Conservation (phyloP, 2,888 invertebrate genomes). For the Rhingia rostrata region DNA sequence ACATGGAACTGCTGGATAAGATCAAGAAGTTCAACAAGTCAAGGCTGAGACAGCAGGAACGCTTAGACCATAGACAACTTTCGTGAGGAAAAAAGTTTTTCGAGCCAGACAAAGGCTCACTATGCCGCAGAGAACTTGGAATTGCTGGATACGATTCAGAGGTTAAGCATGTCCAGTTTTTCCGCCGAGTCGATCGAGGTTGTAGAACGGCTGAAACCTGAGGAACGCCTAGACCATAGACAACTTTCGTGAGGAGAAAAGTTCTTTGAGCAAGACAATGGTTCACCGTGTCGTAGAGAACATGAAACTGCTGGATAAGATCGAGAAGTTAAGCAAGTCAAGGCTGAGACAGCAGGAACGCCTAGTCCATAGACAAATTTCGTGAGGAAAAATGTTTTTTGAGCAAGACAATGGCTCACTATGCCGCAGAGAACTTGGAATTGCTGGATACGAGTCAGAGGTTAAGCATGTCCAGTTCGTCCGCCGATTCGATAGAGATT, state of each 20-base stretch:
- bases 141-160: conserved; percentile 88
- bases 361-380: no score
- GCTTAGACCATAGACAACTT: no score
- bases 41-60: no score
- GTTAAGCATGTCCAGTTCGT: conserved; percentile 88
- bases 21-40: no score
- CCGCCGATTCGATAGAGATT: conserved; percentile 90
- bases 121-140: conserved; percentile 90
- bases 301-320: no score
- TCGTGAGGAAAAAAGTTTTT: conserved; percentile 86
- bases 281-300: no score
- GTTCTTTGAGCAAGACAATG: no score
- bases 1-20: no score
- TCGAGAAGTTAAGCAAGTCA: no score
- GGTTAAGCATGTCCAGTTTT: conserved; percentile 88
- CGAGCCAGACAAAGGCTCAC: conserved; percentile 86
- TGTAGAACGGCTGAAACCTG: conserved; percentile 88
- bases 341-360: no score
- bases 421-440: conserved; percentile 89
- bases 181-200: conserved; percentile 91
- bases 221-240: conserved; percentile 89
- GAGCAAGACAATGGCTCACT: conserved; percentile 86
- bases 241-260: no score
- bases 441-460: conserved; percentile 89
- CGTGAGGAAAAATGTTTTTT: conserved; percentile 86